Evolutionary conservation across 64 coral and sea anemone species (phyloP), one percentile per base, ranked within the genome.

Genomic region (Stichodactyla helianthus): DNA sequence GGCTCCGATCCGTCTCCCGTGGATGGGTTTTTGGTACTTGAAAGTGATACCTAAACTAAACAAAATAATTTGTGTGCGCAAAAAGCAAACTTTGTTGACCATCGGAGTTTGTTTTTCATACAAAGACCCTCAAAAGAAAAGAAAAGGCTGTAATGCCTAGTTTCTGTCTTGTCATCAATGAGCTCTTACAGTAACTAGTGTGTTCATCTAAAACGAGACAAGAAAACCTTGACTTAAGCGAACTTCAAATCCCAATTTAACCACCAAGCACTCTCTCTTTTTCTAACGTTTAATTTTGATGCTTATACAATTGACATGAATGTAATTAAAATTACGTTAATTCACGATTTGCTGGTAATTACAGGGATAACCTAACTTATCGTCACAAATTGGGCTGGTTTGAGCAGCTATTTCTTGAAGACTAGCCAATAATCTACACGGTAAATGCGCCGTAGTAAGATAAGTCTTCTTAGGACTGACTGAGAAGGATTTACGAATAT

Each of bases 251-350:
- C 68, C 12, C 53, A 15, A 81, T 54, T 81, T 7, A 65, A 65
- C 78, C 35, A 52, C 78, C 13, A 22, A 80, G 50, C 6, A 7
- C 18, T 20, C 22, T 81, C 16, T 50, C 15, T 16, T 8, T 50
- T 81, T 53, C 52, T 51, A 10, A 51, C 14, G 14, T 81, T 81
- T 81, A 81, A 81, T 81, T 51, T 54, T 81, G 44, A 81, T 81
- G 14, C 78, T 81, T 12, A 54, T 81, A 81, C 78, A 81, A 10
- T 35, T 74, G 78, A 81, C 78, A 54, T 52, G 78, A 22, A 54
- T 81, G 35, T 81, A 81, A 81, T 81, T 81, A 53, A 81, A 81
- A 19, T 81, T 53, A 54, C 78, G 78, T 81, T 81, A 81, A 81
- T 81, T 81, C 52, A 54, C 78, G 20, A 81, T 53, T 81, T 81